Conservation (phyloP, 2,113 vertebrate species). For the Hipposideros armiger region DNA sequence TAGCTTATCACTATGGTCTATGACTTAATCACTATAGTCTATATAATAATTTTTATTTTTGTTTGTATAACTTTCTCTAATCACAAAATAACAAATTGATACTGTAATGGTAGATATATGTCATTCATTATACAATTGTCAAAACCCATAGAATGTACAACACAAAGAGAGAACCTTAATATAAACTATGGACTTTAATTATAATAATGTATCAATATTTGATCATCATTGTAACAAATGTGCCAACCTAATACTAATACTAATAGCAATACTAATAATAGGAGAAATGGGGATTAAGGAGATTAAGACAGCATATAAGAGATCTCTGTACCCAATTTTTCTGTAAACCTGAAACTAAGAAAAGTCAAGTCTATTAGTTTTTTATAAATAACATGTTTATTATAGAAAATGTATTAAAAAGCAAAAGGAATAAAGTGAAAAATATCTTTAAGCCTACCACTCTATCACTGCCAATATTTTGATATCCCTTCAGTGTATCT, state of each 20-base stretch:
- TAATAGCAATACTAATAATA: not conserved
- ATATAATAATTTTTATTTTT: not conserved
- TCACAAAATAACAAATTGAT: conserved; percentile 5
- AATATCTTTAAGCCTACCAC: not conserved
- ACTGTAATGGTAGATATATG: not conserved
- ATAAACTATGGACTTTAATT: not conserved
- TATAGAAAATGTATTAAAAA: not conserved
- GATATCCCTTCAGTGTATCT: not conserved
- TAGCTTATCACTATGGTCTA: not conserved
- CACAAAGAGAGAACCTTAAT: not conserved
- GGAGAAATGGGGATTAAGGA: not conserved
- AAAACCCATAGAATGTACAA: not conserved
- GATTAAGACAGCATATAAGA: not conserved
- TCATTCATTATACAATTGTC: not conserved
- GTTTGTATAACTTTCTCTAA: not conserved
- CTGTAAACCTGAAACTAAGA: not conserved
- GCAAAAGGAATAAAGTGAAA: not conserved
- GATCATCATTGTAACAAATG: not conserved
- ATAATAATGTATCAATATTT: not conserved
- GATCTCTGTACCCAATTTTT: not conserved
- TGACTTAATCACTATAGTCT: not conserved
- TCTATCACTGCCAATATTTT: not conserved
- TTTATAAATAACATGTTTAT: not conserved
- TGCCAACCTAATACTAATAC: not conserved
- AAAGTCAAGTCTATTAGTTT: not conserved